phyloP scores from a whole-genome alignment of 2,888 invertebrate species.

The Agrochola macilenta region DNA sequence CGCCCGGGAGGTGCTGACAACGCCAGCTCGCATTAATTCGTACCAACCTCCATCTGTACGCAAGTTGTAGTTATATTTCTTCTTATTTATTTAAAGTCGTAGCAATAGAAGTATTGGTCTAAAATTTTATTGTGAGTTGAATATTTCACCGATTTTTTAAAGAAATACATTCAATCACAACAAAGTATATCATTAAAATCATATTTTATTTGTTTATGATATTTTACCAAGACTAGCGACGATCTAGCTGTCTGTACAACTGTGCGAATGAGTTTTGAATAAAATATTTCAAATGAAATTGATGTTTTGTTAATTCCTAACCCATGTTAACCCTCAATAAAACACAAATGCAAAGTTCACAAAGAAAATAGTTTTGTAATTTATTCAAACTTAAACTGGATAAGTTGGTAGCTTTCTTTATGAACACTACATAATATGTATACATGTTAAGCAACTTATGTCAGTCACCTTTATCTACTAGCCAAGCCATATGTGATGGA shows the following conservation, averaged over 20 bases:
- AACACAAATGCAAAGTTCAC: not conserved
- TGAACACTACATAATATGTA: not conserved
- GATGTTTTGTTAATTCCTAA: slow-evolving; percentile 44
- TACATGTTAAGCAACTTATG: not conserved
- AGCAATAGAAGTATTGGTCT: slow-evolving; percentile 80
- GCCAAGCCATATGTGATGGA: too few relatives aligned
- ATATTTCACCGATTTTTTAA: slow-evolving; percentile 73
- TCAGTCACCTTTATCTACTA: too few relatives aligned
- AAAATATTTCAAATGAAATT: slow-evolving; percentile 85
- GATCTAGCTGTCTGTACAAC: slow-evolving; percentile 84
- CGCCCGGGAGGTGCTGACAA: slow-evolving; percentile 71
- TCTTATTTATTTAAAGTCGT: slow-evolving; percentile 90
- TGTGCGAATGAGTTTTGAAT: slow-evolving; percentile 88
- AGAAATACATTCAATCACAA: slow-evolving; percentile 72
- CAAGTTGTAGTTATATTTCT: slow-evolving; percentile 88
- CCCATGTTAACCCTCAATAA: not conserved
- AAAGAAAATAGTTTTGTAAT: not conserved
- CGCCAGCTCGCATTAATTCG: slow-evolving; percentile 87
- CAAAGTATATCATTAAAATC: slow-evolving; percentile 71
- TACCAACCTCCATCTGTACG: slow-evolving; percentile 86
- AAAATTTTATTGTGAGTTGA: slow-evolving; percentile 79
- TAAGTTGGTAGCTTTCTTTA: not conserved
- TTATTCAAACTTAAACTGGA: not conserved
- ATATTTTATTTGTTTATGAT: slow-evolving; percentile 81
- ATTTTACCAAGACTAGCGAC: slow-evolving; percentile 82